Percentiles rank a stretch among this genome's conserved stretches.
Conservation (phyloP, 2,113 vertebrate species). For the Carassius carassius region DNA sequence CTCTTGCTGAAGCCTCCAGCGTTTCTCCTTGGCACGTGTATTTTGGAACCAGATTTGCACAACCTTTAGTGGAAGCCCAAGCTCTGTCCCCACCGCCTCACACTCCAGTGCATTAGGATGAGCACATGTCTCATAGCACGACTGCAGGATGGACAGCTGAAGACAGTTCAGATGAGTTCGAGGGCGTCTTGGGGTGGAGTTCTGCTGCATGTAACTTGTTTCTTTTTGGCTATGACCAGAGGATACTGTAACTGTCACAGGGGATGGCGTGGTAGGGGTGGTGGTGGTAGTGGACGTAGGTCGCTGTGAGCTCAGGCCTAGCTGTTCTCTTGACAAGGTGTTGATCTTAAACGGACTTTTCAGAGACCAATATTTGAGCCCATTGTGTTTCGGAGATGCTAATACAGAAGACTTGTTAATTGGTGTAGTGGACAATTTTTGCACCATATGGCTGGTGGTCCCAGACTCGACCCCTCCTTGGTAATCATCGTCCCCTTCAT, state of each 20-base stretch:
- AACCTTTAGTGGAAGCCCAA: constrained; percentile 86
- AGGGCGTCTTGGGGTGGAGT: constrained; percentile 80
- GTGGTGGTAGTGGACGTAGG: constrained; percentile 67
- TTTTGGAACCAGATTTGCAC: constrained; percentile 96
- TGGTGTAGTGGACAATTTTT: constrained; percentile 71
- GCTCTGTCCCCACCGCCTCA: constrained; percentile 83
- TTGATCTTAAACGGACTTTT: constrained; percentile 79
- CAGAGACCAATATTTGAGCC: constrained; percentile 75
- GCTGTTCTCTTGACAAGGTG: constrained; percentile 76
- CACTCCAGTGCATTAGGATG: constrained; percentile 91
- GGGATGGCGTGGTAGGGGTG: constrained; percentile 61
- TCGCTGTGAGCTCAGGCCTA: constrained; percentile 68
- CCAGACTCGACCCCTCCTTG: constrained; percentile 58
- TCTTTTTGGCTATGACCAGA: constrained; percentile 69
- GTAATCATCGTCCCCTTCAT: constrained; percentile 67
- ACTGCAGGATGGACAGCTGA: constrained; percentile 88
- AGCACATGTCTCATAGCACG: constrained; percentile 88
- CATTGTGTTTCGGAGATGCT: constrained; percentile 73
- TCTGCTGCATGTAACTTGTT: constrained; percentile 67
- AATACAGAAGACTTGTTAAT: constrained; percentile 66
- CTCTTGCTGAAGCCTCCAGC: constrained; percentile 85
- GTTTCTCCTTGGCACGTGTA: constrained; percentile 91
- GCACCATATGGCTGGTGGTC: constrained; percentile 72
- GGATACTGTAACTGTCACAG: constrained; percentile 66
- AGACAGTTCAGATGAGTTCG: constrained; percentile 88